Evolutionary conservation across 2,113 vertebrate species (phyloP), one percentile per base, ranked within the genome.

Genomic region (Hypocryptadius cinnamomeus): DNA sequence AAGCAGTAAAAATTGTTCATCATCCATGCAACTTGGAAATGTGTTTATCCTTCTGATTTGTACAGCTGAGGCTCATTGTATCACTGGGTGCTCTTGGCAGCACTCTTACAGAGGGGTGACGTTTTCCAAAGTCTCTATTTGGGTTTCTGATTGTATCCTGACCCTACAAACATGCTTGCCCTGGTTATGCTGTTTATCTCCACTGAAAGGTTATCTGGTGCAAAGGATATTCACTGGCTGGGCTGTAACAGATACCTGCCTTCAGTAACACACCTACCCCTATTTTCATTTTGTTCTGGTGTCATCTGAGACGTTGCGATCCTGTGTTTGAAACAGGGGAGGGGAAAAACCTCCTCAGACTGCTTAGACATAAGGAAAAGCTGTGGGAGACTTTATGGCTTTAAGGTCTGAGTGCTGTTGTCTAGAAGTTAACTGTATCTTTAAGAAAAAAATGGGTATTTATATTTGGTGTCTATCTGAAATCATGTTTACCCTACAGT

Each of bases 21-120:
- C 1, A 4, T 70, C 22, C 0, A 0, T 57, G n/a, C 12, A 10
- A 2, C 37, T 37, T 68, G 61, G 47, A 63, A 42, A 37, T 22
- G 6, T 30, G 9, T 83, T 84, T 72, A 48, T 48, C 44, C 10
- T 63, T 89, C 21, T 69, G 15, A 56, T 44, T 37, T 65, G 35
- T 56, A 11, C 23, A 72, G 23, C 22, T 3, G 3, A 76, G 77
- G 25, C 40, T 37, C 19, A 2, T n/a, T 0, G 0, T 64, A 27
- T 35, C 0, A 0, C 35, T 18, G 15, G 8, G 24, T 40, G 21
- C 31, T 59, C 53, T 71, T 0, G 0, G n/a, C 50, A 77, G 35
- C 33, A 6, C 56, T 68, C 63, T 56, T 42, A 50, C 25, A 11
- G 14, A 15, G 25, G 33, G 2, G 5, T n/a, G 48, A 72, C 4